phyloP scores from a whole-genome alignment of 2,797 vertebrate genomes.

The Chiroxiphia lanceolata region DNA sequence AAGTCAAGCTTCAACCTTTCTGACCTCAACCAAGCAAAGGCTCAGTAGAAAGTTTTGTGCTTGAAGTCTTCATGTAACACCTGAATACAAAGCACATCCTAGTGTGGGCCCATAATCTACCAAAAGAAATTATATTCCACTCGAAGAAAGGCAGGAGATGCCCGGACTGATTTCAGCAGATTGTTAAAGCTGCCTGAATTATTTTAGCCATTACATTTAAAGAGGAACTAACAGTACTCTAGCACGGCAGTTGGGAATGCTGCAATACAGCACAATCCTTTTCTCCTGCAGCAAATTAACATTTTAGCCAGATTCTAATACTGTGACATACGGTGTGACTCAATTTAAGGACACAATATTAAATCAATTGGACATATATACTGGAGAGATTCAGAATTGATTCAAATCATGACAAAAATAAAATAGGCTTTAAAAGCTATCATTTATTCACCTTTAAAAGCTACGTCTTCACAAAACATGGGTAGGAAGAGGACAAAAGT shows the following conservation, averaged over 20 bases:
- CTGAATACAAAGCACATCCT: background rate
- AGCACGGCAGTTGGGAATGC: background rate
- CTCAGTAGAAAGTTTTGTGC: background rate
- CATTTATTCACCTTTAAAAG: background rate
- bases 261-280: background rate
- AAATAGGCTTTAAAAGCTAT: background rate
- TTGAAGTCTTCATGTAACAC: background rate
- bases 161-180: background rate
- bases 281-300: background rate
- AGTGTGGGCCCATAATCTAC: background rate
- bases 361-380: background rate
- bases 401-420: background rate
- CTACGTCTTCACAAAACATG: background rate
- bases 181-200: background rate
- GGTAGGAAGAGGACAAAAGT: background rate
- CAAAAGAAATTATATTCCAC: background rate
- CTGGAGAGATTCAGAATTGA: background rate
- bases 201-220: background rate
- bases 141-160: background rate
- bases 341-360: background rate
- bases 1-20: background rate
- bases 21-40: background rate
- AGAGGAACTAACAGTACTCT: background rate
- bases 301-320: background rate
- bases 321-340: background rate